Evolutionary conservation across 2,113 vertebrate genomes (phyloP).

Genomic region (Lepisosteus oculatus): DNA sequence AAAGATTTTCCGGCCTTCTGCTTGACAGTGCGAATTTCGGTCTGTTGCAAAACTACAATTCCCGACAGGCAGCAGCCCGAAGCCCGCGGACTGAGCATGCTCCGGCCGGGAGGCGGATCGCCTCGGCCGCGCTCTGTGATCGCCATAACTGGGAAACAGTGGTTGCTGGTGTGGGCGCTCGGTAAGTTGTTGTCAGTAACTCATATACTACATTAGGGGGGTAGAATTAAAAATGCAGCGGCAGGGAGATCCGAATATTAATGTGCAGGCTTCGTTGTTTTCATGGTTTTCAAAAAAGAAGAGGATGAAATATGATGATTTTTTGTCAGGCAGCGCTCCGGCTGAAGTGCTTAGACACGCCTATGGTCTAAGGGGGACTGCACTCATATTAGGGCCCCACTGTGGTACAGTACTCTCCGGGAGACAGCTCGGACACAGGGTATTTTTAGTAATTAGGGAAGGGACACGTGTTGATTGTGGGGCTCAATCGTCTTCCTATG

Average conservation of each 20-base stretch:
- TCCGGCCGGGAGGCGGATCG: constrained; percentile 26
- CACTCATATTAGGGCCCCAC: constrained; percentile 14
- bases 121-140: constrained; percentile 48
- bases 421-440: background rate
- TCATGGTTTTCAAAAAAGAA: background rate
- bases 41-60: constrained; percentile 29
- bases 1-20: no score
- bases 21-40: no score
- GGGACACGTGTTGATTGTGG: constrained; percentile 19
- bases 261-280: constrained; percentile 8
- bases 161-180: constrained; percentile 53
- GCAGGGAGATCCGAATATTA: constrained; percentile 33
- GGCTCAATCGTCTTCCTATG: background rate
- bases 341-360: constrained; percentile 53
- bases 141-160: constrained; percentile 56
- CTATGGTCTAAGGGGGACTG: constrained; percentile 43
- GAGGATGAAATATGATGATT: constrained; percentile 9
- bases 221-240: background rate
- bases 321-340: constrained; percentile 21
- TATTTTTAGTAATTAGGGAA: constrained; percentile 61
- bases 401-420: background rate
- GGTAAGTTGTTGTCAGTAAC: constrained; percentile 51
- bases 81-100: constrained; percentile 43
- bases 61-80: constrained; percentile 36
- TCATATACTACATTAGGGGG: background rate